Evolutionary conservation across 2,888 invertebrate genomes (phyloP).

Genomic region (Oscheius sp.): DNA sequence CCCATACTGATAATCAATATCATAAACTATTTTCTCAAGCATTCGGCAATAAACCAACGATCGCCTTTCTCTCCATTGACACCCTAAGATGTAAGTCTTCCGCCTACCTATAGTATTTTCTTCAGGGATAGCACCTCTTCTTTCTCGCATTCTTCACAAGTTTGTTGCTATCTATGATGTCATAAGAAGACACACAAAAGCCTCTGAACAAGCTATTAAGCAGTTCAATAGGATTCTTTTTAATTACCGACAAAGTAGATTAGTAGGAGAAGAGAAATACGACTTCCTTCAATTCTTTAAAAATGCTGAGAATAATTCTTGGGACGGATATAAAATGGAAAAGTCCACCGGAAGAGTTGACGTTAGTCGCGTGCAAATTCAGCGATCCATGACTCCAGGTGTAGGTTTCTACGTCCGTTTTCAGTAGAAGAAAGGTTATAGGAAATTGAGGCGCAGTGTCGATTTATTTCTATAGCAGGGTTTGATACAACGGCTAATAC

Average conservation of each 20-base stretch:
- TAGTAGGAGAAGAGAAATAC: neutral
- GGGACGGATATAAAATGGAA: constrained; percentile 6
- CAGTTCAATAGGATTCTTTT: constrained; percentile 21
- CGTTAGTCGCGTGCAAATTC: constrained; percentile 15
- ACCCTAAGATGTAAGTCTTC: constrained; percentile 39
- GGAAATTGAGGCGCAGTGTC: constrained; percentile 57
- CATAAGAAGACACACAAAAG: neutral
- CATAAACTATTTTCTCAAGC: constrained; percentile 31
- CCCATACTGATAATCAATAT: constrained; percentile 37
- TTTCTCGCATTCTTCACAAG: constrained; percentile 1
- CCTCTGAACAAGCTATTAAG: neutral
- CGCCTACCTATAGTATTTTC: neutral
- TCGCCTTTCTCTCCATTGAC: constrained; percentile 2
- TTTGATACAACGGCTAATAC: constrained; percentile 63
- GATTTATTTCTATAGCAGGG: constrained; percentile 61
- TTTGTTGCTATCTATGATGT: constrained; percentile 2
- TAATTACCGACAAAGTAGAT: neutral
- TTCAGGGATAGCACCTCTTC: constrained; percentile 7
- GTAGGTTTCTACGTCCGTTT: constrained; percentile 10
- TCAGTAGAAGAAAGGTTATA: constrained; percentile 31
- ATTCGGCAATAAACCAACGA: constrained; percentile 30
- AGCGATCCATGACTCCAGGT: constrained; percentile 23
- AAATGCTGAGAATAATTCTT: constrained; percentile 22
- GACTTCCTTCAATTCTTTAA: constrained; percentile 33
- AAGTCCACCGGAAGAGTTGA: constrained; percentile 21